Percentiles rank a stretch among this genome's conserved stretches.
phyloP scores from a whole-genome alignment of 2,888 invertebrate genomes.

The Physocephala rufipes region DNA sequence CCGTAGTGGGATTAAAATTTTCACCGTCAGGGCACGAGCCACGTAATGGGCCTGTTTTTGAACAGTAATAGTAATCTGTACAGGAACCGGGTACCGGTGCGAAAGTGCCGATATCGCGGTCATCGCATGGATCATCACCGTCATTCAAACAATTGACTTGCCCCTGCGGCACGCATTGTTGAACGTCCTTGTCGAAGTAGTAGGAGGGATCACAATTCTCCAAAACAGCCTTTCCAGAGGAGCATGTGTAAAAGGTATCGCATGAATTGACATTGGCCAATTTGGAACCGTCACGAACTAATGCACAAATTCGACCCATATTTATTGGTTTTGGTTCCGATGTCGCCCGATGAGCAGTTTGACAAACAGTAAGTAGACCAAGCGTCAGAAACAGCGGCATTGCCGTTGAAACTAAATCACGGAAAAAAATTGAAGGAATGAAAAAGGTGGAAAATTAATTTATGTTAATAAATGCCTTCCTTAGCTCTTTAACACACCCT shows the following conservation, averaged over 20 bases:
- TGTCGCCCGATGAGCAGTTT: conserved; percentile 19
- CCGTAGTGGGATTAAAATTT: conserved; percentile 46
- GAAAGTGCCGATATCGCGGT: conserved; percentile 44
- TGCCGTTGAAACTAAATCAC: no score
- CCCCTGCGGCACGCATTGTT: conserved; percentile 43
- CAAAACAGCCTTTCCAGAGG: conserved; percentile 40
- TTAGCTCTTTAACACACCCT: no score
- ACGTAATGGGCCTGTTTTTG: conserved; percentile 36
- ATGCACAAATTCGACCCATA: conserved; percentile 47
- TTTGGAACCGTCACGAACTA: conserved; percentile 43
- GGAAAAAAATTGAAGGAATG: no score
- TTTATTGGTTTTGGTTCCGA: conserved; percentile 32
- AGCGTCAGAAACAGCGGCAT: conserved; percentile 9
- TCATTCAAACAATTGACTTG: conserved; percentile 40
- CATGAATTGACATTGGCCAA: conserved; percentile 47
- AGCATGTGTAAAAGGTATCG: conserved; percentile 48
- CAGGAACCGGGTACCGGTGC: conserved; percentile 46
- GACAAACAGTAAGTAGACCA: conserved; percentile 19
- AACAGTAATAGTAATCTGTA: conserved; percentile 49
- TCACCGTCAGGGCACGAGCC: conserved; percentile 48
- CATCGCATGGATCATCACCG: conserved; percentile 44
- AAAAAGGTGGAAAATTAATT: no score
- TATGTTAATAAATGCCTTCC: no score
- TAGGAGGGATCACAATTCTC: conserved; percentile 41
- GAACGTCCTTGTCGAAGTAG: conserved; percentile 48